Percentiles rank a stretch among this genome's conserved stretches.
Evolutionary conservation across 2,888 invertebrate species (phyloP).

Genomic region (Xestia xanthographa): DNA sequence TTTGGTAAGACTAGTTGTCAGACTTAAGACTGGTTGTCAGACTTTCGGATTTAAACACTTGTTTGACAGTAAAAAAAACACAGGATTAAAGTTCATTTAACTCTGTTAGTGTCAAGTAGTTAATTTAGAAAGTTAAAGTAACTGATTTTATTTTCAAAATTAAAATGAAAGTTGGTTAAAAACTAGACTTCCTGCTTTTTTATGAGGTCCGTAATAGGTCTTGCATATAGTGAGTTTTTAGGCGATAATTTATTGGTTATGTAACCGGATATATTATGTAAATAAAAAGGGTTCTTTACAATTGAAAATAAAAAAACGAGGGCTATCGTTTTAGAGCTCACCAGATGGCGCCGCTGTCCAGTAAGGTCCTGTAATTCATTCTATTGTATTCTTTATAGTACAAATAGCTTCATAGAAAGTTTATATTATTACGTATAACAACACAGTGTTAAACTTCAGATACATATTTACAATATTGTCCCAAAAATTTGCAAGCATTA

Average conservation of each 20-base stretch:
- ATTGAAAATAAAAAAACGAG: no score
- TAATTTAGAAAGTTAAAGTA: slow-evolving; percentile 8
- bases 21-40: background rate
- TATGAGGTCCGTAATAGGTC: background rate
- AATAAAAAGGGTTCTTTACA: no score
- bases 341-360: no score
- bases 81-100: background rate
- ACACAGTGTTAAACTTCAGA: no score
- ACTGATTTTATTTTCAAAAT: slow-evolving; percentile 7
- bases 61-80: slow-evolving; percentile 1
- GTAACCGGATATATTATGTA: background rate
- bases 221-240: background rate
- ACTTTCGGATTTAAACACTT: background rate
- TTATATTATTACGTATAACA: no score
- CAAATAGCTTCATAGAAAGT: no score
- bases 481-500: no score
- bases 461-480: no score
- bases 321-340: no score
- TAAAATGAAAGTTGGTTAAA: slow-evolving; percentile 22
- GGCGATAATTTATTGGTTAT: background rate
- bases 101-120: background rate
- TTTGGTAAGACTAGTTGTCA: background rate
- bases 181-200: slow-evolving; percentile 27
- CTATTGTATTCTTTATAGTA: no score
- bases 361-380: no score